phyloP scores from a whole-genome alignment of 2,888 invertebrate genomes.

The Drosophila antonietae region DNA sequence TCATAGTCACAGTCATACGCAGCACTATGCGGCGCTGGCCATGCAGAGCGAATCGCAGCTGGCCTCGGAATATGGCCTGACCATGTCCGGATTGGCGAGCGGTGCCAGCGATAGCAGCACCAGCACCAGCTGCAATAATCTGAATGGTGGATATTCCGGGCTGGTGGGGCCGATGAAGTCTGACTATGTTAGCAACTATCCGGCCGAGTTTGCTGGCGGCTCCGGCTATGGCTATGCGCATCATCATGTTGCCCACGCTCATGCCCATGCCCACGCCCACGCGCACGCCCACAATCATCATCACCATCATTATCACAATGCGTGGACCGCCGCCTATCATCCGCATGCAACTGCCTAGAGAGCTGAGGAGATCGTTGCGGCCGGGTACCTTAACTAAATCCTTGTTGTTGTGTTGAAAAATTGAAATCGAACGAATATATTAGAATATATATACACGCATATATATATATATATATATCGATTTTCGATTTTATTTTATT shows the following conservation, averaged over 20 bases:
- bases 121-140: constrained; percentile 30
- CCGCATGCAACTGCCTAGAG: constrained; percentile 69
- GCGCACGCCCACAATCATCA: constrained; percentile 49
- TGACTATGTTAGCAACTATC: constrained; percentile 73
- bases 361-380: constrained; percentile 4
- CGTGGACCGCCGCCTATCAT: constrained; percentile 81
- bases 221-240: constrained; percentile 62
- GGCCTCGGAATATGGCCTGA: constrained; percentile 79
- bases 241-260: constrained; percentile 49
- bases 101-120: constrained; percentile 57
- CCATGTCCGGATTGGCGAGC: constrained; percentile 74
- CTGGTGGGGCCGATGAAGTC: constrained; percentile 76
- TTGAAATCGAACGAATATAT: not conserved
- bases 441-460: not conserved
- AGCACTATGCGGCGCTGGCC: constrained; percentile 78
- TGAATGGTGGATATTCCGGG: constrained; percentile 52
- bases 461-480: not conserved
- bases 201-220: constrained; percentile 66
- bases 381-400: constrained; percentile 19
- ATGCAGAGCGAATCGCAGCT: constrained; percentile 81
- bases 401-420: constrained; percentile 30
- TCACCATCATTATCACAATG: constrained; percentile 68
- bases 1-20: constrained; percentile 24
- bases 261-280: constrained; percentile 53
- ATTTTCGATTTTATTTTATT: not conserved